Evolutionary conservation across 2,797 vertebrate species (phyloP).

Genomic region (Chloroceryle inda): DNA sequence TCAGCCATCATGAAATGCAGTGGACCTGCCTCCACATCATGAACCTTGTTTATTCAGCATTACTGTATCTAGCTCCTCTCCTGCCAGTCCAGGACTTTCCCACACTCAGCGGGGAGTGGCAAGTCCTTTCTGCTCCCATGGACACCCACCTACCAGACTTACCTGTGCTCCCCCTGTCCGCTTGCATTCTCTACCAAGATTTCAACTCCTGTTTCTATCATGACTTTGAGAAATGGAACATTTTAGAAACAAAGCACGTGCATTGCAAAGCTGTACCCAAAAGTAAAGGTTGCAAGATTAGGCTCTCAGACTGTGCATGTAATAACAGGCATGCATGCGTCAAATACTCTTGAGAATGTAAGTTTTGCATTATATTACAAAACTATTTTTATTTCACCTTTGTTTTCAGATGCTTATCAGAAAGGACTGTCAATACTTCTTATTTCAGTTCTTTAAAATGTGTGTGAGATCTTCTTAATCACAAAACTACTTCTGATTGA

Average conservation of each 20-base stretch:
- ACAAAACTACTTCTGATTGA: neutral
- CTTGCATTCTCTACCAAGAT: neutral
- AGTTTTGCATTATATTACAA: neutral
- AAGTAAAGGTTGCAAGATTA: neutral
- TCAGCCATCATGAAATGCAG: neutral
- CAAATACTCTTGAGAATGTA: neutral
- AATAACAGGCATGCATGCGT: accelerated
- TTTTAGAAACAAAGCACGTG: accelerated
- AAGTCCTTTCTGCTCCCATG: neutral
- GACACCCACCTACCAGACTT: neutral
- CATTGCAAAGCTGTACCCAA: neutral
- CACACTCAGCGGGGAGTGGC: neutral
- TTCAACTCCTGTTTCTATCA: neutral
- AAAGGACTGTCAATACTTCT: neutral
- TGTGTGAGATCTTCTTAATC: neutral
- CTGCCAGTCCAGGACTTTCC: neutral
- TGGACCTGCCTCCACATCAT: neutral
- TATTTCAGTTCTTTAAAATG: neutral
- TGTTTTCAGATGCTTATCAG: neutral
- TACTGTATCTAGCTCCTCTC: accelerated
- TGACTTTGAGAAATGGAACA: accelerated
- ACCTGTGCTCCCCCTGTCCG: neutral
- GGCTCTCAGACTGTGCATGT: neutral
- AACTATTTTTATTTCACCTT: neutral
- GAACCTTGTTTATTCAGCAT: neutral